These are phyloP conservation scores for Rhodinocichla rosea DNA, from an alignment of 2,113 vertebrate genomes.

Conservation along the genomic window DNA sequence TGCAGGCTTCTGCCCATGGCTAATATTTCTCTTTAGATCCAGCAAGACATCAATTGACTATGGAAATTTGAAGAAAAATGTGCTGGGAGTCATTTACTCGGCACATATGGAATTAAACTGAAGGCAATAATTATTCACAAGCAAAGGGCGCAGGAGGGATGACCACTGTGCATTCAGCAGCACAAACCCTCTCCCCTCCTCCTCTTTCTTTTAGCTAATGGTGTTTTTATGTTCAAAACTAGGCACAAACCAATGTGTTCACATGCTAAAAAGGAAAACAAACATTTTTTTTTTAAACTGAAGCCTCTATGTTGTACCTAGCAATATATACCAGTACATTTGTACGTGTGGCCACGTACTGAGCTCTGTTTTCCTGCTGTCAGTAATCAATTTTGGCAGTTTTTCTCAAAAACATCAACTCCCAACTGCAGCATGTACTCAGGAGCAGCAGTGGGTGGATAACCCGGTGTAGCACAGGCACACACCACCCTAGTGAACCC, in stretches of 20 bases:
- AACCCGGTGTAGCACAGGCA: accelerated
- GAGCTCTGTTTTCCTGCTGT: not conserved
- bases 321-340: not conserved
- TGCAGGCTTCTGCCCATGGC: slow-evolving; percentile 1
- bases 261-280: not conserved
- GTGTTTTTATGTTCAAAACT: not conserved
- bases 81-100: not conserved
- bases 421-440: not conserved
- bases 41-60: not conserved
- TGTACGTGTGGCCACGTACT: not conserved
- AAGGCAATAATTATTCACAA: not conserved
- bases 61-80: not conserved
- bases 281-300: not conserved
- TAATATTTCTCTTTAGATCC: slow-evolving; percentile 24
- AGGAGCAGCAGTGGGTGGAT: not conserved
- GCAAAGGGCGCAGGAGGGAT: not conserved
- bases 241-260: not conserved
- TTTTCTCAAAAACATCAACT: not conserved
- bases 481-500: not conserved
- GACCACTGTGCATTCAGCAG: not conserved
- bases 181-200: not conserved
- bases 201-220: not conserved
- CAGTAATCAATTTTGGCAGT: not conserved
- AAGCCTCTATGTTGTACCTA: slow-evolving; percentile 12
- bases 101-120: slow-evolving; percentile 28